Evolutionary conservation across 2,113 vertebrate genomes (phyloP).

Genomic region (Tachycineta bicolor): DNA sequence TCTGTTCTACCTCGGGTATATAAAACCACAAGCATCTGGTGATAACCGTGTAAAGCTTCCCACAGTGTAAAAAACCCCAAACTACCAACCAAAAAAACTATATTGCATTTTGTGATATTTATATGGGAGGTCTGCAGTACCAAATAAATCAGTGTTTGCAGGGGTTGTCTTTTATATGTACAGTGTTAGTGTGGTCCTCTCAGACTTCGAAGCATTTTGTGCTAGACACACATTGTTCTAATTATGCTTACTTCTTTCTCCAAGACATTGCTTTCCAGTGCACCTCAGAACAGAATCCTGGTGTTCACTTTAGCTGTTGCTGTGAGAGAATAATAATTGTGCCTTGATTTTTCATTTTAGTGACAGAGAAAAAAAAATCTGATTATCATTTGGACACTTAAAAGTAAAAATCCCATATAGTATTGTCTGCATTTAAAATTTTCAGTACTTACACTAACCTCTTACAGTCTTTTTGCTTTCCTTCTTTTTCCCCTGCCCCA

Average conservation of each 20-base stretch:
- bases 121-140: not conserved
- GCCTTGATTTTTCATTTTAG: not conserved
- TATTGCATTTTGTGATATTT: not conserved
- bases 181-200: not conserved
- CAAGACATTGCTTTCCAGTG: not conserved
- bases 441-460: not conserved
- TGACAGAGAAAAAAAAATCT: not conserved
- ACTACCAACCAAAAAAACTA: rapidly evolving
- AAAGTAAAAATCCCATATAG: not conserved
- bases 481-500: not conserved
- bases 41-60: not conserved
- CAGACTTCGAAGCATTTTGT: not conserved
- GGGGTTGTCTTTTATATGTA: not conserved
- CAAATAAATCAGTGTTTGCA: not conserved
- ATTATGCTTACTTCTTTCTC: not conserved
- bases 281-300: not conserved
- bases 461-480: not conserved
- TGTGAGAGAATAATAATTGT: not conserved
- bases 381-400: not conserved
- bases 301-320: not conserved
- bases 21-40: not conserved
- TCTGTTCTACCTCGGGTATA: not conserved
- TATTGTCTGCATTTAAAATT: not conserved
- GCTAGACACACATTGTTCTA: not conserved
- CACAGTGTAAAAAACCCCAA: not conserved